Conservation (phyloP, 2,113 vertebrate genomes). For the Merops nubicus region DNA sequence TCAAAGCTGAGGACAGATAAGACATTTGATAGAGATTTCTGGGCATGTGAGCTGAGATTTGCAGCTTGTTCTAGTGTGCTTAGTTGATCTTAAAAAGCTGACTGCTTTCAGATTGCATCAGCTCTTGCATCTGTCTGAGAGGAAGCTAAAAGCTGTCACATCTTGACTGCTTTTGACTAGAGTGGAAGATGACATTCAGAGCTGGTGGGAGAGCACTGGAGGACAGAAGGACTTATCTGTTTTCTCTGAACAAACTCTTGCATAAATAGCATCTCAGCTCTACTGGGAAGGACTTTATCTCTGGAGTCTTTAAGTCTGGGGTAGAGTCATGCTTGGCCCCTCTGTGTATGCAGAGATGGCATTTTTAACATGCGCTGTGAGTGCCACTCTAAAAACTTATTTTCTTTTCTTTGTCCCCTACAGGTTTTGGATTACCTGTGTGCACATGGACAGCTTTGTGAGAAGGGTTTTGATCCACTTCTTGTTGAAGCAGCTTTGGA, state of each 20-base stretch:
- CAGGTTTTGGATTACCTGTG: slow-evolving; percentile 94
- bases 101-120: background rate
- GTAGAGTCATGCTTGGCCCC: fast-evolving
- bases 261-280: fast-evolving
- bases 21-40: background rate
- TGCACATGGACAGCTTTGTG: slow-evolving; percentile 90
- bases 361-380: fast-evolving
- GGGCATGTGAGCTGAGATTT: fast-evolving
- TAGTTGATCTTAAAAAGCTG: background rate
- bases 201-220: background rate
- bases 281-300: background rate
- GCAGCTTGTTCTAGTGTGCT: background rate
- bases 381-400: background rate
- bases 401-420: background rate
- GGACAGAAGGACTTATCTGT: background rate
- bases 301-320: background rate
- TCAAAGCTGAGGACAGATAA: background rate
- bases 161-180: background rate
- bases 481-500: slow-evolving; percentile 96
- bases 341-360: background rate
- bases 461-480: slow-evolving; percentile 91
- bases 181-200: background rate
- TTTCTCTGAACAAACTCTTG: background rate
- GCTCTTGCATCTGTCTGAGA: background rate
- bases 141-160: background rate